Base-by-base conservation (phyloP, 2,888 invertebrate genomes). In the Meiosimyza decipiens region DNA sequence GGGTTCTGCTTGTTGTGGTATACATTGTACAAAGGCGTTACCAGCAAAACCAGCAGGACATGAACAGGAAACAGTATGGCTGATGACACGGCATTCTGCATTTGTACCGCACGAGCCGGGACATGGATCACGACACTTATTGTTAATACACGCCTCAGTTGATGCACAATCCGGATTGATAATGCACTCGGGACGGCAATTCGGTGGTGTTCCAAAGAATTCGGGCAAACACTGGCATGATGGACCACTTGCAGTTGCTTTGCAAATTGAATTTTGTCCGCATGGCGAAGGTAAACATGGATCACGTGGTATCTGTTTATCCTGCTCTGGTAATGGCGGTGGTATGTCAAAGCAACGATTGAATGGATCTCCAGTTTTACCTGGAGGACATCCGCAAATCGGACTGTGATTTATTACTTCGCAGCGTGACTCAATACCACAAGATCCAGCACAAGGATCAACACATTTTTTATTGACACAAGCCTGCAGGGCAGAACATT, bases 121-220 rank as follows among this genome's bases (percentile, higher is more conserved):
- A 79, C 95, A 95, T 11, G 95, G 95, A 88, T 95, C 93, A 77
- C 90, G 89, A 83, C 95, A 95, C 87, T 92, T 93, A 77, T 93
- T 92, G 83, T 93, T 93, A 70, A 94, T 90, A 82, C 95, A 95
- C 33, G 94, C 93, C 84, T 92, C 91, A 78, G 91, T 91, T 52
- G 92, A 91, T 47, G 92, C 90, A 84, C 95, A 95, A 82, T 95
- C 94, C 16, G 94, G 92, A 84, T 94, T 95, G 69, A 94, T 93
- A 9, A 93, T 90, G 85, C 94, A 94, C 86, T 94, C 94, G 22
- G 95, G 95, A 79, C 94, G 89, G 81, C 95, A 95, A 79, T 93
- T 92, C 40, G 95, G 94, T 75, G 95, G 94, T 67, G 91, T 90
- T 51, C 95, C 95, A 63, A 93, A 89, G 82, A 94, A 95, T 78